phyloP scores from a whole-genome alignment of 2,113 vertebrate species.

The Thermophis baileyi region DNA sequence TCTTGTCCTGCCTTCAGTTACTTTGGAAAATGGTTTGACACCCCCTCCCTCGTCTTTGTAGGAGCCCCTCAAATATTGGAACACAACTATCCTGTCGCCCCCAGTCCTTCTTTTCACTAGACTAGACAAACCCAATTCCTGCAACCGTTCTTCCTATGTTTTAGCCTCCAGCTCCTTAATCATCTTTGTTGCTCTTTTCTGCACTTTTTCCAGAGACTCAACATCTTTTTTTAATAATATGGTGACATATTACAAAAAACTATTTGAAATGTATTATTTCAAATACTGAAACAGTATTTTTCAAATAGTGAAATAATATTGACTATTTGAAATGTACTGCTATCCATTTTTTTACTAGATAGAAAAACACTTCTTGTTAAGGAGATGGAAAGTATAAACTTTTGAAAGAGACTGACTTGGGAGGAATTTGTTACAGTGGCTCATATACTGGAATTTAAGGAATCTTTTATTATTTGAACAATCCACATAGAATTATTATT shows the following conservation, averaged over 20 bases:
- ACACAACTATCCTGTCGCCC: background rate
- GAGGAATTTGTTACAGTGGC: slow-evolving; percentile 15
- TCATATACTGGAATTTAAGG: slow-evolving; percentile 14
- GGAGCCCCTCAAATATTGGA: background rate
- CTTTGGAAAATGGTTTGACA: background rate
- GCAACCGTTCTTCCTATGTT: background rate
- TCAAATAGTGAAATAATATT: background rate
- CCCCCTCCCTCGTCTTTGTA: background rate
- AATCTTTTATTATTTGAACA: slow-evolving; percentile 24
- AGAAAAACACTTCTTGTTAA: background rate
- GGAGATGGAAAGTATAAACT: background rate
- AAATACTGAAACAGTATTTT: background rate
- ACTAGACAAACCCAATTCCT: background rate
- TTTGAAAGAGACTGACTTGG: slow-evolving; percentile 3
- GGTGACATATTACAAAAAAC: background rate
- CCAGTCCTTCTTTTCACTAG: background rate
- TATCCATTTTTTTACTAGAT: background rate
- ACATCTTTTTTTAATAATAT: background rate
- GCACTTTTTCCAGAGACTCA: background rate
- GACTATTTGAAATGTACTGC: background rate
- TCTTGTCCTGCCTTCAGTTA: background rate
- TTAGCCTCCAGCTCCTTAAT: background rate
- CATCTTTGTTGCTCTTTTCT: background rate
- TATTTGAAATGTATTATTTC: background rate
- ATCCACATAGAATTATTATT: slow-evolving; percentile 62